Conservation (phyloP, 2,888 invertebrate genomes). For the Bombyx huttoni region DNA sequence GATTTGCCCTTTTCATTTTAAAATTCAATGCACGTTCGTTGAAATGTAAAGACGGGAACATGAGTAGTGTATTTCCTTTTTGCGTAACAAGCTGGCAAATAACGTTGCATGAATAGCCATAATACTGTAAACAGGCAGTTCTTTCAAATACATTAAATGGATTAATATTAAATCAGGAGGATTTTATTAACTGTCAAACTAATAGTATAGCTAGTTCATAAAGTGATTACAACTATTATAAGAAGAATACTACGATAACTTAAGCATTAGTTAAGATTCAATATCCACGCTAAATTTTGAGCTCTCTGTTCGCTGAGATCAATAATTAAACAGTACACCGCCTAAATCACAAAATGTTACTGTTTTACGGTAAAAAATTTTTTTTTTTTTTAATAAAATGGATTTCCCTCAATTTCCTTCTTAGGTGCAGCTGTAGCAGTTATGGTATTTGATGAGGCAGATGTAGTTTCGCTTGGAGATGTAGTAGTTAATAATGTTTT, state of each 20-base stretch:
- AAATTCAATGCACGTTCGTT: not conserved
- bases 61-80: not conserved
- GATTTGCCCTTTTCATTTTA: constrained; percentile 4
- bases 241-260: no score
- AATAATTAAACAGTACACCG: no score
- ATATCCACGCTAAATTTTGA: no score
- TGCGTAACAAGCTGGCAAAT: not conserved
- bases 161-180: not conserved
- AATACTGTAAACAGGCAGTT: not conserved
- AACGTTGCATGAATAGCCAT: not conserved
- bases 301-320: no score
- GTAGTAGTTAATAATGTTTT: not conserved
- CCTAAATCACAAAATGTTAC: not conserved
- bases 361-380: no score
- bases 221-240: no score
- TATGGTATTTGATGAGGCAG: constrained; percentile 2
- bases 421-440: not conserved
- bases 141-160: not conserved
- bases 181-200: not conserved
- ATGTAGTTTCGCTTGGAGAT: not conserved
- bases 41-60: not conserved
- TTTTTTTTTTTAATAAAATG: constrained; percentile 8
- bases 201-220: no score
- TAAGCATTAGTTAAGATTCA: no score
- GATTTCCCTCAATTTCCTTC: constrained; percentile 2